Evolutionary conservation across 1,140 invertebrate species (phyloP), one percentile per base, ranked within the genome.

Genomic region (Sinella curviseta): DNA sequence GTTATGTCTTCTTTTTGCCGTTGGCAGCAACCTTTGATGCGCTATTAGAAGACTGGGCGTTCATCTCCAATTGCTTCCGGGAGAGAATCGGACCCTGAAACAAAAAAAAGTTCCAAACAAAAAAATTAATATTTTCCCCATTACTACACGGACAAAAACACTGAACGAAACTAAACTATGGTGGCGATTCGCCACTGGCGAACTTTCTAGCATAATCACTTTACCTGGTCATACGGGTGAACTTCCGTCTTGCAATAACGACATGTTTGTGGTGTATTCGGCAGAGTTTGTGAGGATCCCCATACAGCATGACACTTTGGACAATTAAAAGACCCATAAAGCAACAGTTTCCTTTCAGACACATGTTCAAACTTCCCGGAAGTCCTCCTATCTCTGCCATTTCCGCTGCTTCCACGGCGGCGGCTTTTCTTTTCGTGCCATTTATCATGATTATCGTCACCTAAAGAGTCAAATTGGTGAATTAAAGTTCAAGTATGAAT

Each of bases 261-360:
- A 36, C 81, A 82, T 34, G 54, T 76, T 57, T 82, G 78, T 20
- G 78, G 67, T 26, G 76, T 75, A 54, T 80, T 78, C 0, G 36
- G 28, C 26, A 54, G 26, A 54, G 36, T 73, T 33, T 76, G 34
- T 54, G 70, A 39, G 0, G 67, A 74, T 24, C 78, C 81, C 81
- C 81, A 82, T 33, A 75, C 33, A 2, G 78, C 76, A 35, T 75
- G 57, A 26, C 81, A 82, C 8, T 60, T 80, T 16, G 20, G 12
- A 28, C 81, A 82, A 24, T 33, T 39, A 31, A 77, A 82, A 39
- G 77, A 80, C 74, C 81, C 78, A 78, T 78, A 82, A 31, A 76
- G 48, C 65, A 31, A 31, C 65, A 14, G 8, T 2, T 70, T 8
- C 4, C 26, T 31, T 8, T 70, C 8, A 8, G 30, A 31, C 3